These are phyloP conservation scores for Steinernema carpocapsae DNA, from an alignment of 2,888 invertebrate genomes.

Conservation along the genomic window DNA sequence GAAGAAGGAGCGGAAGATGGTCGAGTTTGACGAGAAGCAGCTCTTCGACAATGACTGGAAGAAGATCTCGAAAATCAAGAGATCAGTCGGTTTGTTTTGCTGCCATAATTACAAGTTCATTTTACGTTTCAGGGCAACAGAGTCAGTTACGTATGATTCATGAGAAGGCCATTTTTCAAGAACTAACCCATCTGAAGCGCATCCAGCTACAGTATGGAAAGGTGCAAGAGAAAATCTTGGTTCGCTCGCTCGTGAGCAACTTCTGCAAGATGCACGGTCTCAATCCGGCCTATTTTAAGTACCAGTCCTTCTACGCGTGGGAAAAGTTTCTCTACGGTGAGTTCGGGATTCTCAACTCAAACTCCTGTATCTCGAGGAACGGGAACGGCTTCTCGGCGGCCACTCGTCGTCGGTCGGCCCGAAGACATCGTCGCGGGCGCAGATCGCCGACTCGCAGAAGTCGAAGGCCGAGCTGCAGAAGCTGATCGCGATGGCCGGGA, in stretches of 20 bases:
- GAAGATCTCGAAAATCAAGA: conserved; percentile 31
- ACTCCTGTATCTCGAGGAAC: conserved; percentile 64
- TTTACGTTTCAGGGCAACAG: conserved; percentile 12
- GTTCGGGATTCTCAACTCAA: conserved; percentile 55
- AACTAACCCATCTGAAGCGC: conserved; percentile 86
- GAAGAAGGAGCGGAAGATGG: background rate
- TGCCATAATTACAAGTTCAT: background rate
- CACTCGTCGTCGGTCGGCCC: background rate
- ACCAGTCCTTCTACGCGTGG: conserved; percentile 65
- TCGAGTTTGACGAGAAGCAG: conserved; percentile 39
- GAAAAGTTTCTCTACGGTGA: conserved; percentile 67
- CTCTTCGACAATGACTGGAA: conserved; percentile 41
- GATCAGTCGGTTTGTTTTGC: conserved; percentile 36
- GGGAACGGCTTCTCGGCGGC: conserved; percentile 45
- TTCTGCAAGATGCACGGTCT: conserved; percentile 66
- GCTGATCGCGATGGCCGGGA: conserved; percentile 19
- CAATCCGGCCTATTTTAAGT: conserved; percentile 61
- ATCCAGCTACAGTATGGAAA: conserved; percentile 85
- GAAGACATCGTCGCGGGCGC: background rate
- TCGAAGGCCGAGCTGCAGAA: conserved; percentile 16
- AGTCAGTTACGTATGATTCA: conserved; percentile 53
- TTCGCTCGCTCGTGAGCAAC: conserved; percentile 64
- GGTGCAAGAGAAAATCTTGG: conserved; percentile 65
- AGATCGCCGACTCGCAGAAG: conserved; percentile 3
- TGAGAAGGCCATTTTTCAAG: conserved; percentile 75